Evolutionary conservation across 2,888 invertebrate species (phyloP).

Genomic region (Meganola albula): DNA sequence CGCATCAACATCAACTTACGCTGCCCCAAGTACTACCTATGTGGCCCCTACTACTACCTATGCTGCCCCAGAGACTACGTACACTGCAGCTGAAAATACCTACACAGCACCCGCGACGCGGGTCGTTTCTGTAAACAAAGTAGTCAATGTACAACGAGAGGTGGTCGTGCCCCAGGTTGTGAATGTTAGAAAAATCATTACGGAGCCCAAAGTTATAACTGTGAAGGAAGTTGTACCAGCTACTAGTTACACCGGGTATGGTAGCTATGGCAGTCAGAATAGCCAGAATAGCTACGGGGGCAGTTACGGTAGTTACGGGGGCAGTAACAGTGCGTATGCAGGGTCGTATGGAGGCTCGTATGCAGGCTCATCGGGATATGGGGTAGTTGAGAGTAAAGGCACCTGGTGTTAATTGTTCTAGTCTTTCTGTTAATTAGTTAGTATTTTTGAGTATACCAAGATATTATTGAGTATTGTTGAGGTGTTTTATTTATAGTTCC

Average conservation of each 20-base stretch:
- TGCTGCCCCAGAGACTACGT: conserved; percentile 1
- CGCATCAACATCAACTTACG: conserved; percentile 4
- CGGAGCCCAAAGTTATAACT: conserved; percentile 22
- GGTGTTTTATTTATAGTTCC: too few species aligned
- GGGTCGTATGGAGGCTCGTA: too few species aligned
- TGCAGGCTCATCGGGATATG: too few species aligned
- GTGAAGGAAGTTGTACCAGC: conserved; percentile 22
- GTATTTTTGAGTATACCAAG: too few species aligned
- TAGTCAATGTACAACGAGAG: conserved; percentile 28
- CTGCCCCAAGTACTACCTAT: not conserved
- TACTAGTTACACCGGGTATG: conserved; percentile 15
- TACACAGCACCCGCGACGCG: conserved; percentile 13
- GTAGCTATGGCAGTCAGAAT: too few species aligned
- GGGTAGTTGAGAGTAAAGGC: too few species aligned
- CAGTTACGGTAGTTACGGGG: conserved; percentile 1
- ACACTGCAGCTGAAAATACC: not conserved
- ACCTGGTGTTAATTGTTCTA: too few species aligned
- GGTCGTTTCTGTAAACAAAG: conserved; percentile 19
- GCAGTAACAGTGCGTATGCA: too few species aligned
- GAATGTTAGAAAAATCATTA: conserved; percentile 24
- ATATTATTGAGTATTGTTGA: too few species aligned
- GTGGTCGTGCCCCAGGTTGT: conserved; percentile 24
- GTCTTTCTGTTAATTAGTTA: too few species aligned
- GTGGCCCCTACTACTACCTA: conserved; percentile 4
- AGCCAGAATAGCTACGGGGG: conserved; percentile 1